Conservation (phyloP, 1,140 invertebrate genomes). For the Ips typographus region DNA sequence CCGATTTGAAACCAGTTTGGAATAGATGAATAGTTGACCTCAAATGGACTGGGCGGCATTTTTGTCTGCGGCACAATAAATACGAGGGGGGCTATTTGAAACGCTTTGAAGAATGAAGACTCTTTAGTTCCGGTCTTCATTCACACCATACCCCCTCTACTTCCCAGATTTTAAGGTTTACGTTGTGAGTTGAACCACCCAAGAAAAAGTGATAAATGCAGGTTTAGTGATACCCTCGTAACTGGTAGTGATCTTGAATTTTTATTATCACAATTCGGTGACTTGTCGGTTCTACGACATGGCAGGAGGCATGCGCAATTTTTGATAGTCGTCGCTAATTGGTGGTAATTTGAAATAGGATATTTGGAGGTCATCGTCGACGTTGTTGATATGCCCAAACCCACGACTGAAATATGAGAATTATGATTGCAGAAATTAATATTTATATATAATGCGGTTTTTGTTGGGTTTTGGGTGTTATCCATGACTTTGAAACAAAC, state of each 20-base stretch:
- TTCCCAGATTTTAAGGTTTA: too few species aligned
- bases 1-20: conserved; percentile 26
- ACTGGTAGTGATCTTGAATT: conserved; percentile 1
- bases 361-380: conserved; percentile 24
- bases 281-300: conserved; percentile 18
- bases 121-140: too few species aligned
- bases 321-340: conserved; percentile 20
- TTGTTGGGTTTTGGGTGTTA: too few species aligned
- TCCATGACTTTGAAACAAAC: too few species aligned
- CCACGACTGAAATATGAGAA: conserved; percentile 4
- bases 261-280: conserved; percentile 27
- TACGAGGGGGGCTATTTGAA: not conserved
- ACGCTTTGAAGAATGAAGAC: too few species aligned
- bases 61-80: not conserved
- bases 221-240: too few species aligned
- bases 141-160: too few species aligned
- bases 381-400: conserved; percentile 7
- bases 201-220: too few species aligned
- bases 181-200: too few species aligned
- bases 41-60: not conserved
- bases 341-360: conserved; percentile 19
- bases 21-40: conserved; percentile 33
- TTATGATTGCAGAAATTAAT: conserved; percentile 6
- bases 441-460: not conserved
- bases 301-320: conserved; percentile 20